Evolutionary conservation across 2,888 invertebrate species (phyloP), one percentile per base, ranked within the genome.

Genomic region (Papilio elwesi): DNA sequence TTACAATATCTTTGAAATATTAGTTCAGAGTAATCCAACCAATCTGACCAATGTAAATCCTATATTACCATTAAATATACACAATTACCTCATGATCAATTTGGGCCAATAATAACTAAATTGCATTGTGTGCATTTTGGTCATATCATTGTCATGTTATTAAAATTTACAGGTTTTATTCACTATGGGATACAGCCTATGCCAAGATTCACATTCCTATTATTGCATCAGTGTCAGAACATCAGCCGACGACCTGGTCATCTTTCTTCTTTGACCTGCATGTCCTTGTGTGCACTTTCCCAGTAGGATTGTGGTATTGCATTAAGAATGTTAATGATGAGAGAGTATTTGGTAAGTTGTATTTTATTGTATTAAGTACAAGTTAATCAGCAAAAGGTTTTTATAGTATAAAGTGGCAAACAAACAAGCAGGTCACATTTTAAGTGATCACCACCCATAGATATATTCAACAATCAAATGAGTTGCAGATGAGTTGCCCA

Each of bases 191-290:
- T 89, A 99, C 99, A 0, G 99, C 98, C 16, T 99, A 99, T 90
- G 99, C 99, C 8, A 99, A 99, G 93, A 98, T 99, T 82, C 99
- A 99, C 92, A 99, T 99, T 83, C 99, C 99, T 3, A 99, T 99
- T 85, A 99, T 99, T 79, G 99, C 99, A 0, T 99, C 99, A 0
- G 99, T 99, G 36, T 99, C 99, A 0, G 99, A 99, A 88, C 99
- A 99, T 95, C 99, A 99, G 92, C 99, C 99, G 0, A 99, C 99
- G 0, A 99, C 99, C 0, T 99, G 99, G 99, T 99, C 99, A 77
- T 98, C 98, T 0, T 98, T 99, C 92, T 99, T 99, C 95, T 99
- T 99, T 87, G 99, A 99, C 92, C 95, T 99, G 7, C 99, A 99
- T 88, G 97, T 99, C 78, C 95, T 99, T 57, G 97, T 99, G 10